Conservation (phyloP, 1,140 invertebrate species). For the Ruditapes philippinarum region DNA sequence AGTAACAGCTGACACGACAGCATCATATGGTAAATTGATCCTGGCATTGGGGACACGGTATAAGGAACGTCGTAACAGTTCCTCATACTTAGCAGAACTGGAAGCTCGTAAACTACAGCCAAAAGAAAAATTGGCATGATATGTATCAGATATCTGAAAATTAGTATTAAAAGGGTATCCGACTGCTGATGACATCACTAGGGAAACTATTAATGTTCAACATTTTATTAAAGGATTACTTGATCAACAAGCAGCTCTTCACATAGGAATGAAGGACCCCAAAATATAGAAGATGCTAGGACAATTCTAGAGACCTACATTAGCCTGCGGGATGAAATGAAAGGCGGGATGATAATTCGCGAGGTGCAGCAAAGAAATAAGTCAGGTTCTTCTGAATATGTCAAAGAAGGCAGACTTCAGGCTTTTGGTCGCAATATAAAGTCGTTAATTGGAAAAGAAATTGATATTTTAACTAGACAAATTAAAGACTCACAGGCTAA, state of each 20-base stretch:
- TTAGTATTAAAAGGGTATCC: constrained; percentile 37
- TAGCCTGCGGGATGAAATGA: constrained; percentile 40
- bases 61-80: neutral
- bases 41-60: neutral
- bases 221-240: constrained; percentile 7
- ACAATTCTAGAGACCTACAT: constrained; percentile 29
- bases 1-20: neutral
- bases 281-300: constrained; percentile 11
- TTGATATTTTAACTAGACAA: neutral
- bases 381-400: neutral
- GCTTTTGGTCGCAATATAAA: constrained; percentile 39
- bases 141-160: constrained; percentile 19
- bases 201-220: constrained; percentile 10
- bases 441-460: constrained; percentile 5
- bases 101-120: neutral
- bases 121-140: constrained; percentile 29
- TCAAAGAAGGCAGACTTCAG: constrained; percentile 17
- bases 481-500: neutral
- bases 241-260: constrained; percentile 11
- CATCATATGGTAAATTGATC: neutral
- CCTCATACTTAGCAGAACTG: constrained; percentile 29
- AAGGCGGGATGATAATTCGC: neutral
- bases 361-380: neutral
- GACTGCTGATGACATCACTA: constrained; percentile 4
- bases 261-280: constrained; percentile 42